phyloP scores from a whole-genome alignment of 2,888 invertebrate species.

The Agrotis ipsilon region DNA sequence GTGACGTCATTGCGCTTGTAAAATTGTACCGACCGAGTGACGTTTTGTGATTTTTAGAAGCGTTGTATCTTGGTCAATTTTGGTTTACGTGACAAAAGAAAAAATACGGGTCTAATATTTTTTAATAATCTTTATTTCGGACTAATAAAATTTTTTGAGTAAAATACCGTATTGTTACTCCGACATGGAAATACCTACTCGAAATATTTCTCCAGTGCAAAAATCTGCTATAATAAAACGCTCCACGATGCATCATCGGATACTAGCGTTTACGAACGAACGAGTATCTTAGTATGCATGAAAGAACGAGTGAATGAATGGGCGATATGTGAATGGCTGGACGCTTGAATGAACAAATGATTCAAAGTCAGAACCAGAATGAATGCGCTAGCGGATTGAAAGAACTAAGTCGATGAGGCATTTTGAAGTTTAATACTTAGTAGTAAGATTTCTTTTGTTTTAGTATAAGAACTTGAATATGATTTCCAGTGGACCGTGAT shows the following conservation, averaged over 20 bases:
- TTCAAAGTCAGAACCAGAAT: slow-evolving; percentile 35
- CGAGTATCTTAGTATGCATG: slow-evolving; percentile 31
- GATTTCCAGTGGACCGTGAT: no score
- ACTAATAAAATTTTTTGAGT: no score
- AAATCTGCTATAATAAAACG: slow-evolving; percentile 6
- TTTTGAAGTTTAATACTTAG: neutral
- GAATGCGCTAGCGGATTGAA: slow-evolving; percentile 14
- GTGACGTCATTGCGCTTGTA: no score
- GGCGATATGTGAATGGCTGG: slow-evolving; percentile 36
- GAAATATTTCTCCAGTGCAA: neutral
- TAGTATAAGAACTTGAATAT: no score
- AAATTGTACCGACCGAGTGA: no score
- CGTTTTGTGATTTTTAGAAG: no score
- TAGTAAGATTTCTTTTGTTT: neutral
- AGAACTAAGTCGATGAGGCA: neutral
- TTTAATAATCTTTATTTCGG: no score
- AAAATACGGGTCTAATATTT: no score
- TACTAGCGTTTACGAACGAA: slow-evolving; percentile 17
- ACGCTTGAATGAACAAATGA: slow-evolving; percentile 51
- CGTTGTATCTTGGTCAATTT: no score
- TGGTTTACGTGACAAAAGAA: no score
- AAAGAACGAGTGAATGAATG: slow-evolving; percentile 48
- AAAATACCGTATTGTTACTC: no score
- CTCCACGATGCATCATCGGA: slow-evolving; percentile 18
- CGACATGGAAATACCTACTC: neutral